Percentiles rank a stretch among this genome's conserved stretches.
phyloP scores from a whole-genome alignment of 2,113 vertebrate species.

The Archocentrus centrarchus region DNA sequence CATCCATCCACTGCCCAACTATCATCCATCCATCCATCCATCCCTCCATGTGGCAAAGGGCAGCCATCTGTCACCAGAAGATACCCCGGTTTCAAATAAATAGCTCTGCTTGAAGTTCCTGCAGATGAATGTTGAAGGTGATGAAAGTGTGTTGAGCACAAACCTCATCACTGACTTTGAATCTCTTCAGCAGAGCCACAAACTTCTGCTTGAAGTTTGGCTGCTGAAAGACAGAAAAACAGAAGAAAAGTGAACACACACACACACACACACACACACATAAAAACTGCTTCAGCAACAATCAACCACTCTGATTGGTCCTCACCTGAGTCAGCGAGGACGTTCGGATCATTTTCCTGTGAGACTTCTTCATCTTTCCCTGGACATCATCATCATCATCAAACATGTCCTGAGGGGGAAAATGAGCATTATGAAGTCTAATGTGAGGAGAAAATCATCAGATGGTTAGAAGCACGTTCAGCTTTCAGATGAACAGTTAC shows the following conservation, averaged over 20 bases:
- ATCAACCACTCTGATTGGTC: neutral
- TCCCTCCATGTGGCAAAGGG: too few relatives aligned
- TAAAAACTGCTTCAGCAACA: neutral
- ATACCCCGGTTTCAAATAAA: neutral
- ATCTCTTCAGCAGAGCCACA: conserved; percentile 78
- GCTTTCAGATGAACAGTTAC: neutral
- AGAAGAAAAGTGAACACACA: neutral
- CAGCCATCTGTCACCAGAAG: neutral
- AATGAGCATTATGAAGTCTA: neutral
- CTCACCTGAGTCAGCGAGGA: conserved; percentile 75
- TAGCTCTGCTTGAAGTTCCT: neutral
- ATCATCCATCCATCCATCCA: too few relatives aligned
- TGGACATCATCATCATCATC: conserved; percentile 79
- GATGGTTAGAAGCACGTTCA: neutral
- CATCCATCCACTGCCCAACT: too few relatives aligned
- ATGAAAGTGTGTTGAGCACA: conserved; percentile 12
- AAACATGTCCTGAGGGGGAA: conserved; percentile 68
- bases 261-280: too few relatives aligned
- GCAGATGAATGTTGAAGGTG: neutral
- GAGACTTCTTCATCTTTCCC: conserved; percentile 71
- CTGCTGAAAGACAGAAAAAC: conserved; percentile 62
- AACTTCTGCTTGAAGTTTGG: conserved; percentile 82
- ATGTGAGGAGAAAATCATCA: too few relatives aligned
- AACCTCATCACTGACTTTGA: conserved; percentile 81
- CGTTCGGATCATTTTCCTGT: conserved; percentile 70